Evolutionary conservation across 2,797 vertebrate genomes (phyloP).

Genomic region (Miichthys miiuy): DNA sequence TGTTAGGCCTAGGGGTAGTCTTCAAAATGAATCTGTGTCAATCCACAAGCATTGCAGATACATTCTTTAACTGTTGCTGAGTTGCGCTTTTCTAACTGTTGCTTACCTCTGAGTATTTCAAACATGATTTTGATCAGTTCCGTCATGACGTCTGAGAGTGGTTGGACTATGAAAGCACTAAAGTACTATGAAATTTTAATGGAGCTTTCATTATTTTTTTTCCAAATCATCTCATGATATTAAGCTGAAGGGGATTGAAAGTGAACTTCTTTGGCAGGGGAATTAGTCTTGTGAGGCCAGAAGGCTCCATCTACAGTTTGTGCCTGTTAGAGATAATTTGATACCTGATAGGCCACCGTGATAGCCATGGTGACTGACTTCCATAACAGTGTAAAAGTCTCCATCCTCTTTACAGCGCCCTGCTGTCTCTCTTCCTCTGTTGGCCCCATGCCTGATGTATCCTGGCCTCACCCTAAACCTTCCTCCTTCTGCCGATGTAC

Average conservation of each 20-base stretch:
- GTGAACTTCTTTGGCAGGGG: conserved; percentile 17
- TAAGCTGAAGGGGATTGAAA: conserved; percentile 31
- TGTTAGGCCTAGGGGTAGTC: conserved; percentile 47
- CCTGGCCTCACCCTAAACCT: conserved; percentile 20
- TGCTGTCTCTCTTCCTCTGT: conserved; percentile 18
- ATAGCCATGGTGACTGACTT: conserved; percentile 37
- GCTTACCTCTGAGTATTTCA: conserved; percentile 10
- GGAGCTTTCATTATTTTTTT: conserved; percentile 26
- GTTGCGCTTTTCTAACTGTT: conserved; percentile 20
- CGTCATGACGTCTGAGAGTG: conserved; percentile 2
- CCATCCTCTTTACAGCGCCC: background rate
- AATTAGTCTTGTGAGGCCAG: conserved; percentile 12
- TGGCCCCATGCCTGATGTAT: conserved; percentile 36
- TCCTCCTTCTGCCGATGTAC: conserved; percentile 14
- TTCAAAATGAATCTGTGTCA: conserved; percentile 54
- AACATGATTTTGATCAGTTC: conserved; percentile 12
- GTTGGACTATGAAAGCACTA: conserved; percentile 19
- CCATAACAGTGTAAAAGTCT: conserved; percentile 14
- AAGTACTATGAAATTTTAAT: conserved; percentile 40
- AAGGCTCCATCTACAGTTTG: conserved; percentile 34
- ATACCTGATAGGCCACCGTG: conserved; percentile 28
- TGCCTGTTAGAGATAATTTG: conserved; percentile 47
- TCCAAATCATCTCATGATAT: conserved; percentile 33
- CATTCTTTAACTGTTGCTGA: conserved; percentile 26
- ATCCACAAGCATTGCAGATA: conserved; percentile 6